Percentiles rank a stretch among this genome's conserved stretches.
These are phyloP conservation scores for Ciconia boyciana DNA, from an alignment of 2,113 vertebrate genomes.

Conservation along the genomic window DNA sequence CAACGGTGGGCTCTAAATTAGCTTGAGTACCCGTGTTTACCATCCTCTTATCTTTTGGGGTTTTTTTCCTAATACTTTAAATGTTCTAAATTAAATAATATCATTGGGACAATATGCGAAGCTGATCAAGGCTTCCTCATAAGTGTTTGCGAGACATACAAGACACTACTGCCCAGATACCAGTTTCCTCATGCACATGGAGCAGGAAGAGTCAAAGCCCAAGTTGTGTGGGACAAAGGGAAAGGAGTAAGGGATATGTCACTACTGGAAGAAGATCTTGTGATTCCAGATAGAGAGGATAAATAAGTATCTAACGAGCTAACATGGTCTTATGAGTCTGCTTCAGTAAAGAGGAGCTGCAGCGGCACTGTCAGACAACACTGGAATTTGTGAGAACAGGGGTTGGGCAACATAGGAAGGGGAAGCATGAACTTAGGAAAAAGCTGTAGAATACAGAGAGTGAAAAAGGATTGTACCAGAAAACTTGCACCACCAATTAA, in stretches of 20 bases:
- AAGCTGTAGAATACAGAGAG: neutral
- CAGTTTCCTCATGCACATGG: neutral
- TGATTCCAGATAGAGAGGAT: neutral
- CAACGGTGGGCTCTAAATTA: neutral
- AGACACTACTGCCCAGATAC: neutral
- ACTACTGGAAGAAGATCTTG: neutral
- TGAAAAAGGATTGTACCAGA: neutral
- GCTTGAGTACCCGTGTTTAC: neutral
- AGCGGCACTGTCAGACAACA: neutral
- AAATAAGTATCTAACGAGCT: neutral
- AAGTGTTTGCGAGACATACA: neutral
- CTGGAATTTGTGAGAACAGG: neutral
- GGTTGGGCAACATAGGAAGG: neutral
- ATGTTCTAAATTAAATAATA: neutral
- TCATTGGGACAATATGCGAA: neutral
- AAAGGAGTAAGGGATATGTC: neutral
- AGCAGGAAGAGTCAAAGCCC: neutral
- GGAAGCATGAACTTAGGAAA: neutral
- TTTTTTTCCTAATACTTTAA: neutral
- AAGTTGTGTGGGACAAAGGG: neutral
- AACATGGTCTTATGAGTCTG: neutral
- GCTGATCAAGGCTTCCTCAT: neutral
- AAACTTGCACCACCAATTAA: neutral
- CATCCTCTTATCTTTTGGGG: rapidly evolving
- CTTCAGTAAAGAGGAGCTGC: neutral